Base-by-base conservation (phyloP, 2,888 invertebrate species). In the Amphipyra berbera region DNA sequence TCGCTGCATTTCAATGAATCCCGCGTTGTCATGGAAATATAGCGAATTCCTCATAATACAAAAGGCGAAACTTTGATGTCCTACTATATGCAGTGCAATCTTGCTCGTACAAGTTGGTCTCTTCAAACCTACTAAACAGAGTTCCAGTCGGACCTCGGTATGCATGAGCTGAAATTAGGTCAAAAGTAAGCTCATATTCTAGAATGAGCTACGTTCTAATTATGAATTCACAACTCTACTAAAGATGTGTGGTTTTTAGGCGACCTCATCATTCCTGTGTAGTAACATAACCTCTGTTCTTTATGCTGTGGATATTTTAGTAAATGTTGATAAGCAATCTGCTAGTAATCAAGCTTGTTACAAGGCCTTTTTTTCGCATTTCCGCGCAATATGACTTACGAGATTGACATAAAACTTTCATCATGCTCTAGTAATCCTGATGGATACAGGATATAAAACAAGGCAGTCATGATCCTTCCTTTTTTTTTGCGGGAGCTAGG, bases 1-100 rank as follows among this genome's bases (percentile, higher is more conserved):
- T 73, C 73, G 53, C 83, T 83, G 84, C 82, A 85, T 85, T 83
- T 81, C 84, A 83, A 85, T 82, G 82, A 80, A 79, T 76, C 56
- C 68, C 64, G 61, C 71, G 78, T 85, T 87, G 80, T 86, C 82
- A 86, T 84, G 83, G 83, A 87, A 87, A 87, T 86, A 76, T 81
- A 68, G 73, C 73, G 75, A 82, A 78, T 79, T 80, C 71, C 76
- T 78, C 78, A 72, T 78, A 79, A 72, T 78, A 79, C 73, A 79
- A 74, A 65, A 70, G 70, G 59, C 59, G 47, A 63, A 79, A 76
- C 79, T 79, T 76, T 79, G 68, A 61, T 73, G 68, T 71, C 48
- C 61, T 55, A 54, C 61, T 79, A 74, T 70, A 78, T 64, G 55
- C 56, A 65, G 67, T 78, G 73, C 76, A 78, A 78, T 71, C 77